Percentiles rank a stretch among this genome's conserved stretches.
phyloP scores from a whole-genome alignment of 2,797 vertebrate species.

The Catostomus latipinnis region DNA sequence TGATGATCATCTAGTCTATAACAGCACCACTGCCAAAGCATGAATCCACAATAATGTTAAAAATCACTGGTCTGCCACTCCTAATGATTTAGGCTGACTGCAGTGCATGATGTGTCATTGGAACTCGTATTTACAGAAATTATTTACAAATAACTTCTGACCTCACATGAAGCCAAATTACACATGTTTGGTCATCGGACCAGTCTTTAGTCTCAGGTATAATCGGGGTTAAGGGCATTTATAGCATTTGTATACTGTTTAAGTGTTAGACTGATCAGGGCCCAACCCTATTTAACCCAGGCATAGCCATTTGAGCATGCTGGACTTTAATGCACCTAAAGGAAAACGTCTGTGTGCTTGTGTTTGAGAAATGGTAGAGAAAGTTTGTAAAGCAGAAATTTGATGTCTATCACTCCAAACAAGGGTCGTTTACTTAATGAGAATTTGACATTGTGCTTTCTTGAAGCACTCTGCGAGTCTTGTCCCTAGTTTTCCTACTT shows the following conservation, averaged over 20 bases:
- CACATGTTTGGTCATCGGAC: neutral
- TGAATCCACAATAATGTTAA: neutral
- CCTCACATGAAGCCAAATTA: neutral
- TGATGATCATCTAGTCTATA: slow-evolving; percentile 84
- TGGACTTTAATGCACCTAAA: too few relatives aligned
- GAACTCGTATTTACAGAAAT: neutral
- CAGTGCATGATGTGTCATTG: neutral
- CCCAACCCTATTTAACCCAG: neutral
- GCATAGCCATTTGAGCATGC: too few relatives aligned
- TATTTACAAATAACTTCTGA: neutral
- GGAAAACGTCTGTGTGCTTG: neutral
- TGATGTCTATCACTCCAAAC: neutral
- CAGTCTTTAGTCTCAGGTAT: slow-evolving; percentile 24
- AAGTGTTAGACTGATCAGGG: neutral
- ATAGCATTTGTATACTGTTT: slow-evolving; percentile 3
- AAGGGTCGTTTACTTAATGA: neutral
- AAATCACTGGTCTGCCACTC: neutral
- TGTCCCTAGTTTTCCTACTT: neutral
- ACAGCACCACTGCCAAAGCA: slow-evolving; percentile 82
- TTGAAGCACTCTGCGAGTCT: neutral
- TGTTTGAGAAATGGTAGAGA: neutral
- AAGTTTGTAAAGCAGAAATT: neutral
- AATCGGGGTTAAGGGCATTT: slow-evolving; percentile 11
- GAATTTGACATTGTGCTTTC: neutral
- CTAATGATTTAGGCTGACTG: neutral